Percentiles rank a stretch among this genome's conserved stretches.
Conservation (phyloP, 2,113 vertebrate species). For the Cyanistes caeruleus region DNA sequence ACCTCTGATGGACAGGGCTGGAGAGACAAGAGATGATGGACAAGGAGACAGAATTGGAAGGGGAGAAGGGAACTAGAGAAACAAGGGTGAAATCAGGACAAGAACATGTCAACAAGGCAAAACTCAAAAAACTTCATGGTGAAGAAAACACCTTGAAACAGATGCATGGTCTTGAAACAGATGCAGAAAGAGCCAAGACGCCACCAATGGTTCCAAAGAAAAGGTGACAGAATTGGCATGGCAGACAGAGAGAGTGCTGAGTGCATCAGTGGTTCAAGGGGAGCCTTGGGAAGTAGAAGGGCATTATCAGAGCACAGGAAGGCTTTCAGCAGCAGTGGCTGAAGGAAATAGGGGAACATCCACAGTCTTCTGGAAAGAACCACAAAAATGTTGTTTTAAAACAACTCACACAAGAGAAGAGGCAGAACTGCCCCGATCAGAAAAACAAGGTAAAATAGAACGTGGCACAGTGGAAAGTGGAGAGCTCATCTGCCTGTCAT, state of each 20-base stretch:
- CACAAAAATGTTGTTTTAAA: background rate
- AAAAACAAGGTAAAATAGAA: background rate
- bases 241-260: background rate
- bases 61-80: background rate
- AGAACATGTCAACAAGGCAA: accelerated
- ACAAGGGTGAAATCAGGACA: background rate
- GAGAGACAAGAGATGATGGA: background rate
- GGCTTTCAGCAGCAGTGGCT: background rate
- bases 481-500: background rate
- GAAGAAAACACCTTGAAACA: too few relatives aligned
- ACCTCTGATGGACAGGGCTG: background rate
- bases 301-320: accelerated
- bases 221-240: background rate
- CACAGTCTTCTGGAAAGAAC: background rate
- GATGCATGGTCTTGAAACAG: background rate
- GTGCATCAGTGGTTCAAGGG: background rate
- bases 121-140: background rate
- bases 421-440: background rate
- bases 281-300: background rate
- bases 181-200: background rate
- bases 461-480: accelerated
- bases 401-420: background rate
- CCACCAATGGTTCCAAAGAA: background rate
- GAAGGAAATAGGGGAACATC: accelerated
- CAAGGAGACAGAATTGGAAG: background rate